Percentiles rank a stretch among this genome's conserved stretches.
Conservation (phyloP, 2,797 vertebrate species). For the Tragelaphus oryx region DNA sequence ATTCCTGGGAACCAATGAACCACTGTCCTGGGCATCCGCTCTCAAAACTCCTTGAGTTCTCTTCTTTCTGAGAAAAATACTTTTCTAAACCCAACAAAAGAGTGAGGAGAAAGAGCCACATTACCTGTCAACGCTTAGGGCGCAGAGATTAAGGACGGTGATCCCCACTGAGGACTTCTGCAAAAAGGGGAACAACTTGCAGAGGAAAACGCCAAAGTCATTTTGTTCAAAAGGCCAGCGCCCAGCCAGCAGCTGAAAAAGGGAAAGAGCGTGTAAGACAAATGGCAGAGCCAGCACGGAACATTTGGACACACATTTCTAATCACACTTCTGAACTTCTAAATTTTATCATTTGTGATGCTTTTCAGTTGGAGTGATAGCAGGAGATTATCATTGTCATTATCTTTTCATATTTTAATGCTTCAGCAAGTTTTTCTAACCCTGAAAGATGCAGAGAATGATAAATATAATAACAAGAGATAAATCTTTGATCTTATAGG, state of each 20-base stretch:
- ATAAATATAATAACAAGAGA: neutral
- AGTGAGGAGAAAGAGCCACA: constrained; percentile 35
- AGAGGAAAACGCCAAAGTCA: constrained; percentile 88
- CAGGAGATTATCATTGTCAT: neutral
- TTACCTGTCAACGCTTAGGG: constrained; percentile 98
- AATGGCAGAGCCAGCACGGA: neutral
- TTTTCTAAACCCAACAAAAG: neutral
- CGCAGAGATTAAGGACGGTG: constrained; percentile 96
- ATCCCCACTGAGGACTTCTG: constrained; percentile 98
- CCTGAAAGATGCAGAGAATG: neutral
- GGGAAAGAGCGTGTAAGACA: constrained; percentile 70
- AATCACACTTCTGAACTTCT: neutral
- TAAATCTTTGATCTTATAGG: neutral
- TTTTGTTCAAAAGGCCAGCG: constrained; percentile 87
- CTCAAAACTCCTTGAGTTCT: neutral
- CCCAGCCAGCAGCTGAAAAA: constrained; percentile 87
- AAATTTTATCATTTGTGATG: neutral
- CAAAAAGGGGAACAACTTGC: constrained; percentile 95
- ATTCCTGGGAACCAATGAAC: neutral
- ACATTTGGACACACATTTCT: neutral
- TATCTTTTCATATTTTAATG: neutral
- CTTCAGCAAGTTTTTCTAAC: neutral
- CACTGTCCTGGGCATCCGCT: neutral
- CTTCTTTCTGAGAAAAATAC: neutral
- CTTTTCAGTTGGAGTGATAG: neutral